Conservation (phyloP, 2,113 vertebrate species). For the Cebus imitator region DNA sequence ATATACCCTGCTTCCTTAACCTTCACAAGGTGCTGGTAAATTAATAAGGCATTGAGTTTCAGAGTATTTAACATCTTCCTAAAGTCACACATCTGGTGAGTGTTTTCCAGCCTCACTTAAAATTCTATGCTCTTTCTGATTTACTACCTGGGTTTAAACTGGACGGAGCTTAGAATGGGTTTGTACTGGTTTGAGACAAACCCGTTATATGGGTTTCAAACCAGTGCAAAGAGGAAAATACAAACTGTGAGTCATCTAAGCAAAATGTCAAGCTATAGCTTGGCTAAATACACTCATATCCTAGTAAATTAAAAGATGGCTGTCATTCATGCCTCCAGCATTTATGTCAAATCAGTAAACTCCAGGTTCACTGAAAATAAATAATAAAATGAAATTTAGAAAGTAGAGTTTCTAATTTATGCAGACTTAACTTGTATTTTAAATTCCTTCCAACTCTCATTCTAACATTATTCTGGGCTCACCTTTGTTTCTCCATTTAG, state of each 20-base stretch:
- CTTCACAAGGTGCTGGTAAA: neutral
- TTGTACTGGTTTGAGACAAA: too few relatives aligned
- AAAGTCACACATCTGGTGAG: neutral
- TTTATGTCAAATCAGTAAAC: slow-evolving; percentile 28
- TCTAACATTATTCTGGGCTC: neutral
- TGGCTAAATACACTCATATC: neutral
- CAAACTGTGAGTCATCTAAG: neutral
- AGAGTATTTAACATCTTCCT: neutral
- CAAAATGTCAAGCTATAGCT: neutral
- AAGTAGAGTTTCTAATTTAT: neutral
- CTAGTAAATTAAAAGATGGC: neutral
- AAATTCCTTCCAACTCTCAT: neutral
- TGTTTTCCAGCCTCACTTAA: neutral
- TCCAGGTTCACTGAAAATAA: neutral
- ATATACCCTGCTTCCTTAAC: neutral
- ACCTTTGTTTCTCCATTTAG: neutral
- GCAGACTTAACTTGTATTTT: neutral
- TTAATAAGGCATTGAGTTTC: neutral
- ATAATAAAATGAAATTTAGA: slow-evolving; percentile 1
- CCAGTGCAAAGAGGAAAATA: neutral
- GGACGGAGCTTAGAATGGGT: too few relatives aligned
- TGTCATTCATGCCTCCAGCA: neutral
- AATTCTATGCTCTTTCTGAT: neutral
- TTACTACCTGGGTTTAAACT: neutral
- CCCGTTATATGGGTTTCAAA: neutral